phyloP scores from a whole-genome alignment of 1,140 invertebrate species.

The Bursaphelenchus mucronatus region DNA sequence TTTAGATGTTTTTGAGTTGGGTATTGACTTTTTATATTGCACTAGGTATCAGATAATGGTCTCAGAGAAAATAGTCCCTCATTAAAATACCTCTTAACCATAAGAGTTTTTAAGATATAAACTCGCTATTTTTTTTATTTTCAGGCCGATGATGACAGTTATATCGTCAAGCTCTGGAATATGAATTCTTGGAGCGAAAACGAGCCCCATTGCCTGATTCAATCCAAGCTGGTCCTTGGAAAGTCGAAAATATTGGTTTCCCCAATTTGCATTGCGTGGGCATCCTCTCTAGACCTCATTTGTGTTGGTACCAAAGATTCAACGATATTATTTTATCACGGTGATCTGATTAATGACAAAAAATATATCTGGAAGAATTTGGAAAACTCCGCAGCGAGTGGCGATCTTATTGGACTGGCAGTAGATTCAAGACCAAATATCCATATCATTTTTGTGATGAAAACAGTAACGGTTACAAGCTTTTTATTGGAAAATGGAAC shows the following conservation, averaged over 20 bases:
- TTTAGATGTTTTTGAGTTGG: background rate
- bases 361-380: constrained; percentile 28
- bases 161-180: constrained; percentile 51
- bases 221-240: constrained; percentile 15
- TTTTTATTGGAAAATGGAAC: constrained; percentile 35
- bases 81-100: background rate
- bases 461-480: constrained; percentile 29
- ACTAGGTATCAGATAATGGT: too few relatives aligned
- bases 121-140: constrained; percentile 27
- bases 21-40: background rate
- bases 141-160: constrained; percentile 43
- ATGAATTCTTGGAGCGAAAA: constrained; percentile 33
- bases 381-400: constrained; percentile 15
- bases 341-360: constrained; percentile 42
- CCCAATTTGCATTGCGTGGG: constrained; percentile 29
- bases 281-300: constrained; percentile 25
- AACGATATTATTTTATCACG: constrained; percentile 40
- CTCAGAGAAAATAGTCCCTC: too few relatives aligned
- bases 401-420: constrained; percentile 35
- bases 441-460: constrained; percentile 47
- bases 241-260: constrained; percentile 23
- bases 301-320: constrained; percentile 37
- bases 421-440: constrained; percentile 20
- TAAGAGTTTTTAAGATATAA: constrained; percentile 5
- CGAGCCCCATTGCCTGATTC: constrained; percentile 31